Evolutionary conservation across 2,113 vertebrate species (phyloP).

Genomic region (Neolamprologus sp.): DNA sequence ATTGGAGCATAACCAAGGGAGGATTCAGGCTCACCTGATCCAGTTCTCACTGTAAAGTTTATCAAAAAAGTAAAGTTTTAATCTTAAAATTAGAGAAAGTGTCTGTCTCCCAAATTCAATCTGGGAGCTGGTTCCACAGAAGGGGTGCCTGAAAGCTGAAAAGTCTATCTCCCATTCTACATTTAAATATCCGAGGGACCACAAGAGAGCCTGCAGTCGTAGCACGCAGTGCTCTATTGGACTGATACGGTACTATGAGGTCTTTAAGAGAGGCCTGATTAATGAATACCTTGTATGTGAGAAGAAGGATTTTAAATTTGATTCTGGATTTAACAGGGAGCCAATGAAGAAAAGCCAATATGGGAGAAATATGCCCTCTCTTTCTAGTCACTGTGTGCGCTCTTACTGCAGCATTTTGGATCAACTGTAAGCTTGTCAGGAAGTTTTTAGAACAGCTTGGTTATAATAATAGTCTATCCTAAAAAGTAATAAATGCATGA

Average conservation of each 20-base stretch:
- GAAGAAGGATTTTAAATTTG: neutral
- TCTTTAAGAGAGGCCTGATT: neutral
- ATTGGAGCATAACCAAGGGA: neutral
- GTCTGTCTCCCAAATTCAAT: neutral
- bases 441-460: neutral
- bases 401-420: neutral
- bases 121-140: neutral
- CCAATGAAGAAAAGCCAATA: neutral
- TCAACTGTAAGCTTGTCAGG: neutral
- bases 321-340: neutral
- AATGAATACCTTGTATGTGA: neutral
- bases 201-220: neutral
- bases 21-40: neutral
- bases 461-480: neutral
- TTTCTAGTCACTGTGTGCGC: neutral
- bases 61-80: neutral
- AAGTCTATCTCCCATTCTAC: neutral
- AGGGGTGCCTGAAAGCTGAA: neutral
- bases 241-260: neutral
- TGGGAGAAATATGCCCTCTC: neutral
- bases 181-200: neutral
- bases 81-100: neutral
- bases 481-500: neutral
- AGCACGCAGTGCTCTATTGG: neutral
- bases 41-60: neutral